A percentile compares a stretch with the other conserved stretches of the same genome.
Evolutionary conservation across 2,888 invertebrate genomes (phyloP).

Genomic region (Agrochola litura): DNA sequence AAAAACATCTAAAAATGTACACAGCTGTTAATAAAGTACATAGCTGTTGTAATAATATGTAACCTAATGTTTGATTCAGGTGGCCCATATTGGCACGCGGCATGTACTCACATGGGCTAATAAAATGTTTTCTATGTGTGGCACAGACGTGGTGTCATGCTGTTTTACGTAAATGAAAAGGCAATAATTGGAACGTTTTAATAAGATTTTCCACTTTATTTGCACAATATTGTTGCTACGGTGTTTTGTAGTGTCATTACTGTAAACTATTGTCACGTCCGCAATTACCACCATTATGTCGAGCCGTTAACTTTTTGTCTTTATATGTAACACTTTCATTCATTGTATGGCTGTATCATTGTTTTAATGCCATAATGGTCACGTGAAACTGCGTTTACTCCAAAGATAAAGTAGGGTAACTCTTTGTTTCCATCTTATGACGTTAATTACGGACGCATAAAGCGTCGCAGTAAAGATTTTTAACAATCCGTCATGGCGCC

Average conservation of each 20-base stretch:
- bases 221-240: slow-evolving; percentile 32
- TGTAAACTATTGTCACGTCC: slow-evolving; percentile 25
- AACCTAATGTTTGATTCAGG: slow-evolving; percentile 68
- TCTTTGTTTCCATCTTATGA: slow-evolving; percentile 66
- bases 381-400: slow-evolving; percentile 53
- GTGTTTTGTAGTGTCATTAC: slow-evolving; percentile 24
- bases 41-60: slow-evolving; percentile 48
- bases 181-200: slow-evolving; percentile 33
- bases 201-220: slow-evolving; percentile 30
- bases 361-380: slow-evolving; percentile 53
- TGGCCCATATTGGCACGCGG: slow-evolving; percentile 68
- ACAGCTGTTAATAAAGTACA: slow-evolving; percentile 69
- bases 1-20: slow-evolving; percentile 66
- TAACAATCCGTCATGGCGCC: slow-evolving; percentile 80
- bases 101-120: slow-evolving; percentile 52
- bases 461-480: slow-evolving; percentile 74
- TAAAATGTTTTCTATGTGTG: slow-evolving; percentile 47
- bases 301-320: slow-evolving; percentile 34
- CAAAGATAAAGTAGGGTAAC: slow-evolving; percentile 65
- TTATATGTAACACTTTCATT: slow-evolving; percentile 53
- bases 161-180: slow-evolving; percentile 54
- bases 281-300: slow-evolving; percentile 24
- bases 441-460: slow-evolving; percentile 76
- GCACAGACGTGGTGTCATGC: slow-evolving; percentile 51
- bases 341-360: slow-evolving; percentile 51